Evolutionary conservation across 2,888 invertebrate genomes (phyloP), one percentile per base, ranked within the genome.

Genomic region (Hyposoter dolosus): DNA sequence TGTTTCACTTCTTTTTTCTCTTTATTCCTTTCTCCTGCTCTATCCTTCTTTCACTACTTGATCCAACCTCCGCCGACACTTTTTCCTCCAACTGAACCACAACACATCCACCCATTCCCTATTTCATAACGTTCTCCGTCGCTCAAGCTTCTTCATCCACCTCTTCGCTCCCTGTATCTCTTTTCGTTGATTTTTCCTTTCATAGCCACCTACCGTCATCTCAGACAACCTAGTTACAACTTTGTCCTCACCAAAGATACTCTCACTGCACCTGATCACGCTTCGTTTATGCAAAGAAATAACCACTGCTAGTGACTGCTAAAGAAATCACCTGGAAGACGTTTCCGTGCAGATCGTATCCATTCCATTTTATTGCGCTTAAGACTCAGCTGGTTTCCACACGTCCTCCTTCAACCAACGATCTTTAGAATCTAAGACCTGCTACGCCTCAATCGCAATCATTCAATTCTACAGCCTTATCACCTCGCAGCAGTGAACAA

Each of bases 61-160:
- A 72, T 72, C 63, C 87, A 89, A 81, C 84, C 83, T 84, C 72
- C 83, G 19, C 88, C 82, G 60, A 88, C 85, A 83, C 89, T 90
- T 87, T 89, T 89, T 90, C 91, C 86, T 91, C 91, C 90, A 90
- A 89, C 88, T 87, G 90, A 90, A 92, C 92, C 91, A 92, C 92
- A 90, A 90, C 88, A 90, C 86, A 91, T 92, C 83, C 89, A 90
- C 89, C 88, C 91, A 88, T 87, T 88, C 89, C 81, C 88, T 60
- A 28, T 60, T 60, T 86, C 47, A 40, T 75, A 43, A 81, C 80
- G 69, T 78, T 77, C 68, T 65, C 85, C 84, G 19, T 83, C 65
- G 66, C 72, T 79, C 85, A 85, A 75, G 84, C 74, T 74, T 72
- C 81, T 74, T 66, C 71, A 50, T 71, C 78, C 66, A 77, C 60